phyloP scores from a whole-genome alignment of 2,797 vertebrate genomes.

The Agapornis canus region DNA sequence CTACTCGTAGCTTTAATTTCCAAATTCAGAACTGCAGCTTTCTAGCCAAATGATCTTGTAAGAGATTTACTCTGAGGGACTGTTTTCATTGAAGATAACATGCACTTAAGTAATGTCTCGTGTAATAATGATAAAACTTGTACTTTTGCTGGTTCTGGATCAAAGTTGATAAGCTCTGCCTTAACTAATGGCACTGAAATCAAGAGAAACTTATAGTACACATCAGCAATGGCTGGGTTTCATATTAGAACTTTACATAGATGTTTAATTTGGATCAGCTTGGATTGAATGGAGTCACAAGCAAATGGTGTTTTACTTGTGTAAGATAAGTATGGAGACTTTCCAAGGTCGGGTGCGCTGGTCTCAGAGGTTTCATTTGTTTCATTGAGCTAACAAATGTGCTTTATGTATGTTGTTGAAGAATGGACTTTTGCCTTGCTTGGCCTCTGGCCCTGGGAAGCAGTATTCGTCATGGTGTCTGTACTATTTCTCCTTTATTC shows the following conservation, averaged over 20 bases:
- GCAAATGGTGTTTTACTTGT: neutral
- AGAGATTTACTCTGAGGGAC: neutral
- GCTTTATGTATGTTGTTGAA: neutral
- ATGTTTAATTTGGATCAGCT: neutral
- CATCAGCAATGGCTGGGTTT: neutral
- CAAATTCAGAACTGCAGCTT: neutral
- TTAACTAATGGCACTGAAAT: slow-evolving; percentile 11
- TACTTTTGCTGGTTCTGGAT: slow-evolving; percentile 39
- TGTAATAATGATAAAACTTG: neutral
- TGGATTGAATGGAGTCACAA: neutral
- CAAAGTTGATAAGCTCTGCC: neutral
- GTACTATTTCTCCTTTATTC: neutral
- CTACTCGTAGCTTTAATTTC: neutral
- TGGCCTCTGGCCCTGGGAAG: neutral
- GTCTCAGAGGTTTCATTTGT: neutral
- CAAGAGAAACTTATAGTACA: neutral
- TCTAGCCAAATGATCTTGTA: neutral
- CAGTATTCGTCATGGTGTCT: neutral
- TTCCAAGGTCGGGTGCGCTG: neutral
- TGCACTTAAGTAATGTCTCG: slow-evolving; percentile 11
- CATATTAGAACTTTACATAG: neutral
- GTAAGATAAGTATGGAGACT: neutral
- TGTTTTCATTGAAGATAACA: slow-evolving; percentile 32
- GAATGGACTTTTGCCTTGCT: neutral
- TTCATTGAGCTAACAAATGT: neutral